Conservation (phyloP, 2,888 invertebrate species). For the Anodontia alba region DNA sequence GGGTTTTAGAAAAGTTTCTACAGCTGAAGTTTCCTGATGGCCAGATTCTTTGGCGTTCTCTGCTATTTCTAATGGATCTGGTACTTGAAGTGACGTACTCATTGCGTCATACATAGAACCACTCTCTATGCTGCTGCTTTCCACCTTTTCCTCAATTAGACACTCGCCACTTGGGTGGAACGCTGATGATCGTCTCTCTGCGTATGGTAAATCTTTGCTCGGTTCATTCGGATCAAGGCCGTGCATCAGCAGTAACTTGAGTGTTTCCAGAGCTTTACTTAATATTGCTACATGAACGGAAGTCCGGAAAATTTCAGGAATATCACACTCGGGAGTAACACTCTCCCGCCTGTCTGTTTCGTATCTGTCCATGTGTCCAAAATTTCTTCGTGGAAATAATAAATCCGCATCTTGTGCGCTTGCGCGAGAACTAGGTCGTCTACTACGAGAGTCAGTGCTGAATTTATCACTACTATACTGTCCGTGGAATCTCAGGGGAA, state of each 20-base stretch:
- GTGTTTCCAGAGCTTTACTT: constrained; percentile 87
- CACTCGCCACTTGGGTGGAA: constrained; percentile 45
- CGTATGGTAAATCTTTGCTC: constrained; percentile 76
- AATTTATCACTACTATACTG: constrained; percentile 29
- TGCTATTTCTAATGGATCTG: neutral
- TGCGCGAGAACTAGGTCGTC: constrained; percentile 72
- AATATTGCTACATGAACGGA: constrained; percentile 88
- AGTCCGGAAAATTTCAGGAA: constrained; percentile 86
- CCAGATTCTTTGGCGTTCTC: neutral
- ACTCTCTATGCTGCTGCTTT: constrained; percentile 22
- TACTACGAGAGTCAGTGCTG: constrained; percentile 65
- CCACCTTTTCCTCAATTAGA: constrained; percentile 53
- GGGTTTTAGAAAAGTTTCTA: too few relatives aligned
- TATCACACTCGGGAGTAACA: constrained; percentile 80
- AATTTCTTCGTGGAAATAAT: constrained; percentile 83
- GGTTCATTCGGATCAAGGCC: constrained; percentile 87
- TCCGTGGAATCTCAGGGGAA: constrained; percentile 62
- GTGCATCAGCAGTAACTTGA: constrained; percentile 86
- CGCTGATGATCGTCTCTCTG: constrained; percentile 40
- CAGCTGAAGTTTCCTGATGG: neutral
- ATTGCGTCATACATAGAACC: neutral
- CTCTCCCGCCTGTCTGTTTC: constrained; percentile 79
- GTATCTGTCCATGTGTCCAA: constrained; percentile 83
- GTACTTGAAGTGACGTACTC: neutral
- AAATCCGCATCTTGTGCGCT: constrained; percentile 79